phyloP scores from a whole-genome alignment of 1,140 invertebrate species.

The Hyphantria cunea region DNA sequence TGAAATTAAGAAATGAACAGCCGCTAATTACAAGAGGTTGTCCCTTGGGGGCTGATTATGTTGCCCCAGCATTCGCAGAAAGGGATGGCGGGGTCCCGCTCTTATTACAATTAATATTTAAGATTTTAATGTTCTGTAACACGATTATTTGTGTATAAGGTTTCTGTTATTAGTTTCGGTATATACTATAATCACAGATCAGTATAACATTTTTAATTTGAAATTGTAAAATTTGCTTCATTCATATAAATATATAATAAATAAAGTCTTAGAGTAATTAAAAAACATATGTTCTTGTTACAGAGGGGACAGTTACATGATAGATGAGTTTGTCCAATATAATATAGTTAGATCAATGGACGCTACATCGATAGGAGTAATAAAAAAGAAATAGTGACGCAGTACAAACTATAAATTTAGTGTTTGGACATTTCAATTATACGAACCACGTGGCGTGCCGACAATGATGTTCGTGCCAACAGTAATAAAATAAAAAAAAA shows the following conservation, averaged over 20 bases:
- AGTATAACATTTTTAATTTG: not conserved
- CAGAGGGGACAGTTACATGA: slow-evolving; percentile 4
- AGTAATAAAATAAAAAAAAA: slow-evolving; percentile 61
- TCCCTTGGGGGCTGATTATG: slow-evolving; percentile 79
- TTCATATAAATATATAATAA: not conserved
- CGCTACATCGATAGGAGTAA: slow-evolving; percentile 38
- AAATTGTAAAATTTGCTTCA: not conserved
- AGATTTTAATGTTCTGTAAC: slow-evolving; percentile 46
- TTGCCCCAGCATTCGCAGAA: slow-evolving; percentile 68
- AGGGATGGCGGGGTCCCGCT: slow-evolving; percentile 62
- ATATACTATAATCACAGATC: not conserved
- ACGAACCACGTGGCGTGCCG: slow-evolving; percentile 72
- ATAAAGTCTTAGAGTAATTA: slow-evolving; percentile 8
- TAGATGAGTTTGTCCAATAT: slow-evolving; percentile 23
- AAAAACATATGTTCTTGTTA: slow-evolving; percentile 17
- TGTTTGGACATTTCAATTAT: slow-evolving; percentile 78
- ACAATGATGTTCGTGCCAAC: slow-evolving; percentile 72
- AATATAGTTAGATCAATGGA: slow-evolving; percentile 37
- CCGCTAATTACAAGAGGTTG: slow-evolving; percentile 81
- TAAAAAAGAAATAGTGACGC: slow-evolving; percentile 63
- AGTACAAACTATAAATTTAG: slow-evolving; percentile 69
- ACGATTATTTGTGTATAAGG: slow-evolving; percentile 4
- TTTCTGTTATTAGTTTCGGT: slow-evolving; percentile 18
- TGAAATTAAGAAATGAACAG: slow-evolving; percentile 83
- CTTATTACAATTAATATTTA: slow-evolving; percentile 72